These are phyloP conservation scores for Rousettus madagascariensis DNA, from an alignment of 2,797 vertebrate species.

Conservation along the genomic window DNA sequence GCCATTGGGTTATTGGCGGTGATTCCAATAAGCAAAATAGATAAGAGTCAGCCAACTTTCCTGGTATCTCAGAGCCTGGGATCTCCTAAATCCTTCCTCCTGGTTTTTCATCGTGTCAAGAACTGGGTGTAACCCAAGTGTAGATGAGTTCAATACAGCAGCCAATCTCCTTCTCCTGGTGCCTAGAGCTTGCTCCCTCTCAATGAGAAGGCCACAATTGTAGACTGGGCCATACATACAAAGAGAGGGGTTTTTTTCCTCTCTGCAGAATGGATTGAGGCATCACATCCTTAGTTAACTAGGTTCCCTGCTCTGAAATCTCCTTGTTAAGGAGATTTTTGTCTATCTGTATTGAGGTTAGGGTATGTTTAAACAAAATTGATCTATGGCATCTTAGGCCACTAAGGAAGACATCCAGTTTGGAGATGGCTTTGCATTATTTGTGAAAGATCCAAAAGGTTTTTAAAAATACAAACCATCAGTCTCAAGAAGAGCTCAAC, in stretches of 20 bases:
- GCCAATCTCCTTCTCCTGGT: not conserved
- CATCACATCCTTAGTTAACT: not conserved
- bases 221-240: no score
- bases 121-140: not conserved
- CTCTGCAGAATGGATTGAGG: not conserved
- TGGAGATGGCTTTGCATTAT: not conserved
- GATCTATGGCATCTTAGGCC: not conserved
- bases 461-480: not conserved
- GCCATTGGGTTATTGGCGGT: not conserved
- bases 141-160: not conserved
- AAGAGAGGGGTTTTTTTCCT: not conserved
- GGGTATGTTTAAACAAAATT: conserved; percentile 9
- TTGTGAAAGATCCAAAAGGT: not conserved
- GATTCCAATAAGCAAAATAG: not conserved
- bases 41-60: not conserved
- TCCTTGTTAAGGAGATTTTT: conserved; percentile 5
- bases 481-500: not conserved
- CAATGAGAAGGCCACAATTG: not conserved
- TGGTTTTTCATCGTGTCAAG: not conserved
- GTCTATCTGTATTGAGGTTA: conserved; percentile 4
- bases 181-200: not conserved
- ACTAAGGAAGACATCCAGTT: not conserved
- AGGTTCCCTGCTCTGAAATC: not conserved
- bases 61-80: not conserved
- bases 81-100: not conserved